Evolutionary conservation across 2,113 vertebrate genomes (phyloP).

Genomic region (Microtus montanus): DNA sequence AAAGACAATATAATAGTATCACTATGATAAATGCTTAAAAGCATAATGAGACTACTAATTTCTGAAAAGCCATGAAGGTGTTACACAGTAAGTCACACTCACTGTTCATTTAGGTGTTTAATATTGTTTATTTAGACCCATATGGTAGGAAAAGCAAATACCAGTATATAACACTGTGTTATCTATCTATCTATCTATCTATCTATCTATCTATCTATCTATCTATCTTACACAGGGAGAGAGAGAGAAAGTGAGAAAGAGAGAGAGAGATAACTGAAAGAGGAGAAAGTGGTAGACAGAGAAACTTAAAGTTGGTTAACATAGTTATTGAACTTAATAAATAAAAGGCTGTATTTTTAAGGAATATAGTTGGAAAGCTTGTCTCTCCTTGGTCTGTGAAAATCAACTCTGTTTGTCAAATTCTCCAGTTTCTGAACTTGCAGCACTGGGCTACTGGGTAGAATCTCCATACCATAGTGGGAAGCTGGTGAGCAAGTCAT

Average conservation of each 20-base stretch:
- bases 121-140: neutral
- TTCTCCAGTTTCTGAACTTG: neutral
- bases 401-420: neutral
- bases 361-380: neutral
- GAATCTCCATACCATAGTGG: neutral
- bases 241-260: neutral
- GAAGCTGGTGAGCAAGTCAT: neutral
- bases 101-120: neutral
- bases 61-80: neutral
- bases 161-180: neutral
- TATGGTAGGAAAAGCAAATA: neutral
- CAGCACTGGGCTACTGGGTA: neutral
- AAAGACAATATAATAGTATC: neutral
- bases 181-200: neutral
- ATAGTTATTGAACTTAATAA: neutral
- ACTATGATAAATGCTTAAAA: conserved; percentile 32
- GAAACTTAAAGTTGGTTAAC: neutral
- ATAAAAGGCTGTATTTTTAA: neutral
- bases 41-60: neutral
- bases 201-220: neutral
- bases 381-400: neutral
- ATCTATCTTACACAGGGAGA: too few species aligned
- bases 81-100: neutral
- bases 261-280: neutral
- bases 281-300: neutral